Evolutionary conservation across 1,140 invertebrate genomes (phyloP), one percentile per base, ranked within the genome.

Genomic region (Pinna nobilis): DNA sequence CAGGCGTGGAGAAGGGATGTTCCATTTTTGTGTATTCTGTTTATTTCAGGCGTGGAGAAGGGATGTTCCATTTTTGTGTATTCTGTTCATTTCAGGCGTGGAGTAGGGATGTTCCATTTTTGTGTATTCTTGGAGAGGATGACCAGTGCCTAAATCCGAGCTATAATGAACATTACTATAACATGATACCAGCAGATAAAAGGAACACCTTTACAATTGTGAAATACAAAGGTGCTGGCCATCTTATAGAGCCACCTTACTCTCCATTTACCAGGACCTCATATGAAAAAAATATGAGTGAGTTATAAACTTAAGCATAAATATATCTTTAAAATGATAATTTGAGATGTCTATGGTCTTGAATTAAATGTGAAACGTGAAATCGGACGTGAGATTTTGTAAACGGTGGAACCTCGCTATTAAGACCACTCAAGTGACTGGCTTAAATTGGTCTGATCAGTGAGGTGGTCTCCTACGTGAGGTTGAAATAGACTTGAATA

Each of bases 171-270:
- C 30, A 57, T 13, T 74, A 53, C 15, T 51, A 64, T 15, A 73
- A 69, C 11, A 39, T n/a, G 13, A 63, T 63, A 9, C 74, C 74
- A 33, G 25, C 11, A n/a, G 49, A 75, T 11, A 59, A 72, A 18
- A 74, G 55, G 50, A 35, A 59, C 15, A 73, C 76, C 37, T 33
- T 82, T 1, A 61, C 70, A 47, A 9, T 77, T 1, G 37, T 70
- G 3, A 60, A 65, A 20, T 82, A 82, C 50, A 71, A 59, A 6
- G 74, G 71, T 3, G 70, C 81, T 55, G 81, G 81, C 7, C 81
- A 82, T 49, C 73, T 82, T 15, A 71, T 82, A 25, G 81, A 82
- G 44, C 79, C 79, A 18, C 79, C 79, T 28, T 76, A 79, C 41
- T 33, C 65, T 13, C 79, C 79, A 20, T 32, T 70, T 15, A 69